Evolutionary conservation across 2,113 vertebrate genomes (phyloP), one percentile per base, ranked within the genome.

Genomic region (Indri indri): DNA sequence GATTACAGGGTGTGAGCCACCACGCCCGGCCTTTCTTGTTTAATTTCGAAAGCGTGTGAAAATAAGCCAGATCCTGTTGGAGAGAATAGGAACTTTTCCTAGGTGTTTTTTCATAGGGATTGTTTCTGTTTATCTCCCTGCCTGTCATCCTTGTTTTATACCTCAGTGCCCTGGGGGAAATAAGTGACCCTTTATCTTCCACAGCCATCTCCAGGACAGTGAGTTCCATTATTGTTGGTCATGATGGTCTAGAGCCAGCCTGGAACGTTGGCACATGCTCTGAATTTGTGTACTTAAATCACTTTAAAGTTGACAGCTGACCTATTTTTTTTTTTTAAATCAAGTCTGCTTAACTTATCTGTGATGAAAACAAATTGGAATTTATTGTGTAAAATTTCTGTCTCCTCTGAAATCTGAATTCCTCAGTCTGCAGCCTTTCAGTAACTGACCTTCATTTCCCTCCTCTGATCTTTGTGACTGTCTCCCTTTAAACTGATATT

Each of bases 181-280:
- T 45, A 8, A 80, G 34, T 8, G 76, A 42, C 32, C 45, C 71
- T 47, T 63, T 47, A 34, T 54, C 40, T 34, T 3, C n/a, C 22
- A 13, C 2, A 3, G 17, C 32, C 61, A 6, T 27, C 11, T 52
- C 30, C 37, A 2, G 5, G 70, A 34, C 54, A 4, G 0, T 0
- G 0, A 18, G 59, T 17, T 42, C 42, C 2, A 1, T 34, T 3
- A 7, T 32, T 3, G 65, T 47, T 81, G 32, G 32, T 40, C 2
- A 6, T 20, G 27, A 12, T 25, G 45, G 34, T 40, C 65, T 81
- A 42, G 59, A 63, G 59, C 73, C 23, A 34, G 50, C 23, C 68
- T 5, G 63, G 57, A 9, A 23, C 32, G 7, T 42, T 42, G 50
- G 54, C 37, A 6, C 54, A 8, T 32, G 4, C 25, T 8, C 22